These are phyloP conservation scores for Pyrrhura leucotis DNA, from an alignment of 2,797 vertebrate species.

Conservation along the genomic window DNA sequence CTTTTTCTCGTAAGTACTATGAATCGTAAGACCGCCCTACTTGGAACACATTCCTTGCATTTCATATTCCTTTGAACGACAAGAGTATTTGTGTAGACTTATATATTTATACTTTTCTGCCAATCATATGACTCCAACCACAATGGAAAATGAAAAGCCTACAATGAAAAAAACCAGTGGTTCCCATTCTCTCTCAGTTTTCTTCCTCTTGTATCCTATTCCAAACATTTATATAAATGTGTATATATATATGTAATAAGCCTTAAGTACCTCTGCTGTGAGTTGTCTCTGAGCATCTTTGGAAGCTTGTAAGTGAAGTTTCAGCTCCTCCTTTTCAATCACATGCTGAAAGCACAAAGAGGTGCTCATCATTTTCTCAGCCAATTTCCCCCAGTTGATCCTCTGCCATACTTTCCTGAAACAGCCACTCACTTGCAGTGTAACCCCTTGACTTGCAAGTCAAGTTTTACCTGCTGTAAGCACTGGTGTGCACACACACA, in stretches of 20 bases:
- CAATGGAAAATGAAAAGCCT: not conserved
- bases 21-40: not conserved
- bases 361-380: not conserved
- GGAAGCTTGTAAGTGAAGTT: slow-evolving; percentile 94
- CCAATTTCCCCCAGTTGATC: rapidly evolving
- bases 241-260: not conserved
- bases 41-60: not conserved
- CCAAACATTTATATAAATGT: not conserved
- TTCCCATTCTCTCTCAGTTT: not conserved
- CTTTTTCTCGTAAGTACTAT: not conserved
- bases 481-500: rapidly evolving
- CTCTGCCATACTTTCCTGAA: not conserved
- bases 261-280: slow-evolving; percentile 88
- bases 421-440: not conserved
- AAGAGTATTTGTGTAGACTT: not conserved
- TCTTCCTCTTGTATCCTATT: not conserved
- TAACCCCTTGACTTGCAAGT: not conserved
- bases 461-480: not conserved
- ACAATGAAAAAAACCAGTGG: not conserved
- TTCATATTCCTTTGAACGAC: not conserved
- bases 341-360: slow-evolving; percentile 83
- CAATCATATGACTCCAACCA: not conserved
- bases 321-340: slow-evolving; percentile 96
- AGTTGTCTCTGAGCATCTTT: slow-evolving; percentile 96
- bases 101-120: not conserved